phyloP scores from a whole-genome alignment of 1,140 invertebrate species.

The Pseudachorutes palmiensis region DNA sequence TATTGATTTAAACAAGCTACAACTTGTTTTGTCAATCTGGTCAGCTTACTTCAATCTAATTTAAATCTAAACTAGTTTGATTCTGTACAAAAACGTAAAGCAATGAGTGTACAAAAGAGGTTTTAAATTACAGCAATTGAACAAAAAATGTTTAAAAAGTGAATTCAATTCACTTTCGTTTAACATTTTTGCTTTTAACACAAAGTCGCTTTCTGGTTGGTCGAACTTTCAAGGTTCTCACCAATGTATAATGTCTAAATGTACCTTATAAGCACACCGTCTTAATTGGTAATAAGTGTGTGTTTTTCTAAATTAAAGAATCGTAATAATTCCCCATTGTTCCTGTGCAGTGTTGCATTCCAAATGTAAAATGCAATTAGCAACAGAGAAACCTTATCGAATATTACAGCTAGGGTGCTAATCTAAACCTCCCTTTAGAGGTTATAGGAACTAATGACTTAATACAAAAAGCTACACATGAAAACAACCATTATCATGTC shows the following conservation, averaged over 20 bases:
- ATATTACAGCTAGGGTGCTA: background rate
- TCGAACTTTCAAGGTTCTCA: background rate
- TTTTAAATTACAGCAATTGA: too few relatives aligned
- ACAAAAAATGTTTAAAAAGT: too few relatives aligned
- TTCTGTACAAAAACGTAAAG: too few relatives aligned
- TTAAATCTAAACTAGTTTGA: too few relatives aligned
- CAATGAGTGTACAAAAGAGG: too few relatives aligned
- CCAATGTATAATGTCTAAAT: background rate
- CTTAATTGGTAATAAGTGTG: background rate
- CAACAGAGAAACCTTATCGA: background rate
- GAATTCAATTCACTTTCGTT: too few relatives aligned
- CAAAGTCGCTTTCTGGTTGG: background rate
- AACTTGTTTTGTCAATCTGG: too few relatives aligned
- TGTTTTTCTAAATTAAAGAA: background rate
- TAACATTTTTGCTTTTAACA: too few relatives aligned
- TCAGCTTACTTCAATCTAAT: too few relatives aligned
- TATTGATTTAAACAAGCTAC: too few relatives aligned
- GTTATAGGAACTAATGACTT: background rate
- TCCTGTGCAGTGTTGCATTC: background rate
- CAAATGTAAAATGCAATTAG: background rate
- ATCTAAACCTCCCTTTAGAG: background rate
- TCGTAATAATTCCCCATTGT: conserved; percentile 1
- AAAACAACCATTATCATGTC: too few relatives aligned
- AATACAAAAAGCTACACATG: background rate
- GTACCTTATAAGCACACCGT: background rate